A percentile compares a stretch with the other conserved stretches of the same genome.
phyloP scores from a whole-genome alignment of 2,888 invertebrate species.

The Meiosimyza platycephala region DNA sequence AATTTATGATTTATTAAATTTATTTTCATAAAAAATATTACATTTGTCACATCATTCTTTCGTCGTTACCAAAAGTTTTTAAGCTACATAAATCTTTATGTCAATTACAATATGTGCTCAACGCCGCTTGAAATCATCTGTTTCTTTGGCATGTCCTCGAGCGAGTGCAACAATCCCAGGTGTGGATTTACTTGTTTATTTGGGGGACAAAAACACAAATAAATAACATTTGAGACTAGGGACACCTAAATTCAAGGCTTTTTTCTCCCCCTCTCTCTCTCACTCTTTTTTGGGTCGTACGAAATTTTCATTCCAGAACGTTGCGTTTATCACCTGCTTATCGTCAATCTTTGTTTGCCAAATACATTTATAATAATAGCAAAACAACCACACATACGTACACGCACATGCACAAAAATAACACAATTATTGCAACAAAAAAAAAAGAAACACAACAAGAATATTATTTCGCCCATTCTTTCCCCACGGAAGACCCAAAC shows the following conservation, averaged over 20 bases:
- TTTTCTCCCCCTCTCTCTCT: too few species aligned
- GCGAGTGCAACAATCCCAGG: slow-evolving; percentile 16
- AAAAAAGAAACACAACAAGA: neutral
- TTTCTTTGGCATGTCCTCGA: slow-evolving; percentile 1
- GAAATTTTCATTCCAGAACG: slow-evolving; percentile 9
- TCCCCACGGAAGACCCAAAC: neutral
- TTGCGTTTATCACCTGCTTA: slow-evolving; percentile 34
- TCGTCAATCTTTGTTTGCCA: slow-evolving; percentile 41
- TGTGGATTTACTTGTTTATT: neutral
- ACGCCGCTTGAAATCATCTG: slow-evolving; percentile 58
- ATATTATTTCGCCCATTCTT: neutral
- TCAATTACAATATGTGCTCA: slow-evolving; percentile 51
- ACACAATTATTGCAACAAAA: neutral
- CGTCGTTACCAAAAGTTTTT: neutral
- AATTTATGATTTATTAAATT: slow-evolving; percentile 31
- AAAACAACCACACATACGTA: slow-evolving; percentile 45
- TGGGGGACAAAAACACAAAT: neutral
- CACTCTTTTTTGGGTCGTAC: neutral
- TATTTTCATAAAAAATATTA: neutral
- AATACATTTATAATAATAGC: slow-evolving; percentile 49
- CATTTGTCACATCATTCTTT: neutral
- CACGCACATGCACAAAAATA: slow-evolving; percentile 14
- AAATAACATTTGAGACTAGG: neutral
- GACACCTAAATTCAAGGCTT: neutral
- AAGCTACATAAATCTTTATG: slow-evolving; percentile 39